Evolutionary conservation across 2,797 vertebrate genomes (phyloP).

Genomic region (Oophaga sylvatica): DNA sequence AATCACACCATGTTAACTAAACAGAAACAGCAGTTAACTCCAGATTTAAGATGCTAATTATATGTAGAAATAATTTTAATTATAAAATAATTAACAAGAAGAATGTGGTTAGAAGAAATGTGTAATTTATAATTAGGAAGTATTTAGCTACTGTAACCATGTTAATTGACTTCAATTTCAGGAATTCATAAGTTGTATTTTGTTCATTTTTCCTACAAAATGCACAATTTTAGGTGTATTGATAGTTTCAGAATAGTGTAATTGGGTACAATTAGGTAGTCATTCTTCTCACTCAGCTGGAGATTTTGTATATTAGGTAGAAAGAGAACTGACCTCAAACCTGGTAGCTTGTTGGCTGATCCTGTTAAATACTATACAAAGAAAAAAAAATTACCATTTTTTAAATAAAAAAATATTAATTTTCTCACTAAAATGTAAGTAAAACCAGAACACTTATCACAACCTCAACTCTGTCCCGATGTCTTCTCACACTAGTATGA

Average conservation of each 20-base stretch:
- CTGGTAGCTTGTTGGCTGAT: no score
- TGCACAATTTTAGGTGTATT: neutral
- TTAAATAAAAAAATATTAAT: neutral
- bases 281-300: neutral
- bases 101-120: conserved; percentile 50
- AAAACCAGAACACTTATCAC: neutral
- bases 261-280: conserved; percentile 1
- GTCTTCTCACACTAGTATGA: no score
- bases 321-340: no score
- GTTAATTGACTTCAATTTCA: conserved; percentile 51
- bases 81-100: conserved; percentile 55
- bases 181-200: conserved; percentile 38
- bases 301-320: neutral
- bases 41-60: conserved; percentile 54
- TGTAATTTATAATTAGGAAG: conserved; percentile 52
- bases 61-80: conserved; percentile 59
- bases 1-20: conserved; percentile 53
- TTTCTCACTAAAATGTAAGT: no score
- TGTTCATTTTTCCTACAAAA: neutral
- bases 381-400: neutral
- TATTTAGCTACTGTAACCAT: conserved; percentile 50
- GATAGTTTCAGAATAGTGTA: neutral
- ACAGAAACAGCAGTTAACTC: conserved; percentile 54
- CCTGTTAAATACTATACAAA: no score
- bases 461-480: no score